These are phyloP conservation scores for Conus ventricosus DNA, from an alignment of 1,140 invertebrate species.

Conservation along the genomic window DNA sequence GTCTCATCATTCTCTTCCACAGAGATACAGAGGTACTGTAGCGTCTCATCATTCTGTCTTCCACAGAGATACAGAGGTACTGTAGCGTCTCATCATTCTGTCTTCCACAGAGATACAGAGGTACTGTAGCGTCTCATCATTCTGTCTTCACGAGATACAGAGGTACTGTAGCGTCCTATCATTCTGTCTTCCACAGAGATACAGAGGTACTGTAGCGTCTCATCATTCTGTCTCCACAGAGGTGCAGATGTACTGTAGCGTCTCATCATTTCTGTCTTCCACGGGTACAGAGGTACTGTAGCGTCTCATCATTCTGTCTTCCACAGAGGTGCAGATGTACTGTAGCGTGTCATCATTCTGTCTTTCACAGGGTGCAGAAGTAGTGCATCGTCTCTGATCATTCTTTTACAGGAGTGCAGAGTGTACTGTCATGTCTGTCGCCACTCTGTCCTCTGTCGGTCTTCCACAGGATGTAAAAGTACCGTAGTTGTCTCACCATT, in stretches of 20 bases:
- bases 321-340: too few relatives aligned
- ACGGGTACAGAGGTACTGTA: neutral
- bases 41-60: neutral
- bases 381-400: too few relatives aligned
- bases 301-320: neutral
- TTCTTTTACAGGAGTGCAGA: too few relatives aligned
- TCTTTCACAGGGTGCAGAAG: neutral
- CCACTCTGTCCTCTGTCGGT: too few relatives aligned
- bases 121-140: conserved; percentile 1
- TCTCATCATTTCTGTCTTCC: neutral
- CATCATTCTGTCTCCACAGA: neutral
- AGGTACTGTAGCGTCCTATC: neutral
- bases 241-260: too few relatives aligned
- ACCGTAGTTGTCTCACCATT: too few relatives aligned
- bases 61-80: too few relatives aligned
- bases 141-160: neutral
- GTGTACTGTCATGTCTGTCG: too few relatives aligned
- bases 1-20: neutral
- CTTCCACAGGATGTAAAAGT: too few relatives aligned
- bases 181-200: neutral
- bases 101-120: neutral
- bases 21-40: too few relatives aligned
- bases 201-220: neutral
- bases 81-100: too few relatives aligned
- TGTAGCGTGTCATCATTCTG: neutral